Evolutionary conservation across 1,140 invertebrate species (phyloP).

Genomic region (Anastrepha ludens): DNA sequence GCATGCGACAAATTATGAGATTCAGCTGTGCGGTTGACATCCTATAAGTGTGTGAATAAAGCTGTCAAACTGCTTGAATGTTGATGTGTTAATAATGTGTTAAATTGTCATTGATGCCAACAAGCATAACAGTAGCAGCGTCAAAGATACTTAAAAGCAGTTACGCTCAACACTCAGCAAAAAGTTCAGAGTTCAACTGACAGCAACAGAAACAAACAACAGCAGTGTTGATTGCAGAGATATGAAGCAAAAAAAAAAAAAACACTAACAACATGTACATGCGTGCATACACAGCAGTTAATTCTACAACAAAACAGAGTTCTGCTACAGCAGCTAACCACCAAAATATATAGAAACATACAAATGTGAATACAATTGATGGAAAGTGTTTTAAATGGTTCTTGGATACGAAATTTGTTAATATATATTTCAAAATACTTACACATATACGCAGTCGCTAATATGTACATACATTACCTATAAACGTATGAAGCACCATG

Average conservation of each 20-base stretch:
- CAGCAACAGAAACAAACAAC: not conserved
- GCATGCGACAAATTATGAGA: too few relatives aligned
- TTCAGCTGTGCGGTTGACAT: too few relatives aligned
- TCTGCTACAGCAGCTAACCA: too few relatives aligned
- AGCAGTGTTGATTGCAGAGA: not conserved
- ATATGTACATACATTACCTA: not conserved
- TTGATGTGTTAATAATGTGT: not conserved
- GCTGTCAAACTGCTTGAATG: not conserved
- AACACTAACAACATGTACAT: not conserved
- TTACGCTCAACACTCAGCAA: conserved; percentile 15
- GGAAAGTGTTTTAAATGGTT: conserved; percentile 45
- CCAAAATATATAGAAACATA: not conserved
- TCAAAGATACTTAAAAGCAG: conserved; percentile 17
- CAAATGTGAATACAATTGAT: conserved; percentile 31
- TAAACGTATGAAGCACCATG: not conserved
- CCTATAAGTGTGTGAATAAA: not conserved
- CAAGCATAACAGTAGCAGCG: not conserved
- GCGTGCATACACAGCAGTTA: too few relatives aligned
- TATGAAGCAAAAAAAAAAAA: not conserved
- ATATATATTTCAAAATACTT: not conserved
- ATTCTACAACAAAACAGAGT: too few relatives aligned
- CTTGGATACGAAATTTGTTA: not conserved
- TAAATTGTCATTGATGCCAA: not conserved
- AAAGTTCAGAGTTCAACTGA: conserved; percentile 21
- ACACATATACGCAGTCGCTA: not conserved